Evolutionary conservation across 2,888 invertebrate species (phyloP).

Genomic region (Zygaena filipendulae): DNA sequence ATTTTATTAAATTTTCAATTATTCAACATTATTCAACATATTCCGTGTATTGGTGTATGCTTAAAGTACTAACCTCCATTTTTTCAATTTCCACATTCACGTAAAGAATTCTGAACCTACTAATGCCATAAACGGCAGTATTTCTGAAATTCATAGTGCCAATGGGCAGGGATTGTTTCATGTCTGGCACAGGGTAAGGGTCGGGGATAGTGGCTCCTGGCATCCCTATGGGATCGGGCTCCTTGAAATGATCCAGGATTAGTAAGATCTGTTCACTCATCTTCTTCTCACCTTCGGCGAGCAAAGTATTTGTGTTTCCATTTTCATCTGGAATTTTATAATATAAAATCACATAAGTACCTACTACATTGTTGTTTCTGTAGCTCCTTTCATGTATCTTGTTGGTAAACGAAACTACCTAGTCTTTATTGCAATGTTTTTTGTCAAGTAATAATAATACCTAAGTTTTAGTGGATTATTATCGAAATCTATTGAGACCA

Average conservation of each 20-base stretch:
- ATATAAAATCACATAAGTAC: slow-evolving; percentile 1
- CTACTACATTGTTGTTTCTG: too few relatives aligned
- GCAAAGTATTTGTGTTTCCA: slow-evolving; percentile 16
- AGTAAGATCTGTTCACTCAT: slow-evolving; percentile 77
- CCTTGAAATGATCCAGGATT: slow-evolving; percentile 82
- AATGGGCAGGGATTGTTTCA: slow-evolving; percentile 76
- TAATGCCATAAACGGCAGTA: slow-evolving; percentile 78
- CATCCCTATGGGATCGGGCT: slow-evolving; percentile 82
- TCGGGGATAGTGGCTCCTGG: slow-evolving; percentile 84
- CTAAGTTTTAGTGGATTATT: too few relatives aligned
- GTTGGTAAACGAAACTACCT: too few relatives aligned
- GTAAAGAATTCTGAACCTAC: slow-evolving; percentile 79
- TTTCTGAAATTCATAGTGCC: slow-evolving; percentile 78
- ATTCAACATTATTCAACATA: too few relatives aligned
- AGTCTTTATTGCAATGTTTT: too few relatives aligned
- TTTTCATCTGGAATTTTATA: slow-evolving; percentile 6
- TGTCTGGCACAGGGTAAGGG: slow-evolving; percentile 82
- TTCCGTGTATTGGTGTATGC: too few relatives aligned
- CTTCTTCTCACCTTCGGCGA: slow-evolving; percentile 68
- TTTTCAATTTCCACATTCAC: slow-evolving; percentile 77
- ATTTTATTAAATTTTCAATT: too few relatives aligned
- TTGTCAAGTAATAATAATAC: too few relatives aligned
- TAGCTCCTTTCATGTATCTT: too few relatives aligned
- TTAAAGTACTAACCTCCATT: slow-evolving; percentile 75
- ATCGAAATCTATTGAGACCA: too few relatives aligned